Evolutionary conservation across 2,113 vertebrate genomes (phyloP).

Genomic region (Daubentonia madagascariensis): DNA sequence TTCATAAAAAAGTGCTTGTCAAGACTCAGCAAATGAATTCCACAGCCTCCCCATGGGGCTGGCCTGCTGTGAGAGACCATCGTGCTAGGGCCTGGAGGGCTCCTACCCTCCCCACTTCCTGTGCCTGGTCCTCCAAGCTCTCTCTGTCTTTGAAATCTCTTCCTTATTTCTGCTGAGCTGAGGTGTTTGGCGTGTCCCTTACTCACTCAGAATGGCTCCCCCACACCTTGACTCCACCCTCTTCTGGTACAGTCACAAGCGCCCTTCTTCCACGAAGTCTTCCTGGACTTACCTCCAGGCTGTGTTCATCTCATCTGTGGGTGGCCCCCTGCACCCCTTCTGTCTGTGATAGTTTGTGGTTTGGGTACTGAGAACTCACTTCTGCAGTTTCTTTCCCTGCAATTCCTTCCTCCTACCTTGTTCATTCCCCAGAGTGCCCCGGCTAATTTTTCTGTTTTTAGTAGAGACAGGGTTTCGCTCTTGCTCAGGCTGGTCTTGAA

Average conservation of each 20-base stretch:
- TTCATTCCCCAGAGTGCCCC: background rate
- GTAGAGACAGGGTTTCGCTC: too few species aligned
- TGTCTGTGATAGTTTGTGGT: background rate
- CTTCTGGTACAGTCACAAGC: too few species aligned
- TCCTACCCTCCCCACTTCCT: fast-evolving
- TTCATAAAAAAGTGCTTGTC: constrained; percentile 11
- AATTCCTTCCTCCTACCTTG: background rate
- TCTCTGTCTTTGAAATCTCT: background rate
- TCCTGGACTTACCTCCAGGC: background rate
- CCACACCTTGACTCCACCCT: background rate
- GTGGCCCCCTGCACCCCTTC: background rate
- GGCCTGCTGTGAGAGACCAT: background rate
- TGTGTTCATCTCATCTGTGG: background rate
- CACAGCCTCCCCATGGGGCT: background rate
- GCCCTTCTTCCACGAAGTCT: background rate
- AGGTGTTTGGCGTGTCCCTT: background rate
- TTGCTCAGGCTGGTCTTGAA: too few species aligned
- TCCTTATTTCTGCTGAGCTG: background rate
- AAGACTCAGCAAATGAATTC: background rate
- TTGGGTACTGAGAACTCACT: background rate
- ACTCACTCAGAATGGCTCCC: background rate
- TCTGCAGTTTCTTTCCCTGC: background rate
- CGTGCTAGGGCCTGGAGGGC: fast-evolving
- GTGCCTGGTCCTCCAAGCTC: background rate
- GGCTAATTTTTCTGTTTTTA: too few species aligned